Percentiles rank a stretch among this genome's conserved stretches.
Evolutionary conservation across 2,888 invertebrate genomes (phyloP).

Genomic region (Boloria euphrosyne): DNA sequence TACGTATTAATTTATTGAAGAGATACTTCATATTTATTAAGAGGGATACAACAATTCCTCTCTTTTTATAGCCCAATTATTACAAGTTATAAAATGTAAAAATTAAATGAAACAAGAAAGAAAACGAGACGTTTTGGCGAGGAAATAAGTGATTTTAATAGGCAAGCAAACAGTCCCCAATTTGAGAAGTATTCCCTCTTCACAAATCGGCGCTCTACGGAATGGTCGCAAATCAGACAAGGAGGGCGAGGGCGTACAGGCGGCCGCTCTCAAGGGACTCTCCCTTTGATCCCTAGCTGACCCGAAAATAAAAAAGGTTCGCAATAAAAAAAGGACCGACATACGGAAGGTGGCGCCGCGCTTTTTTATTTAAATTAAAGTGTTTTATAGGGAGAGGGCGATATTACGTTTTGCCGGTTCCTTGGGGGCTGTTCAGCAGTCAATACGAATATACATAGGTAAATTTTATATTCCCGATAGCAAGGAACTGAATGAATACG

Average conservation of each 20-base stretch:
- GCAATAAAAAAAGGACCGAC: constrained; percentile 81
- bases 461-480: constrained; percentile 32
- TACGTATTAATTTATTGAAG: background rate
- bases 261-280: constrained; percentile 68
- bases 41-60: background rate
- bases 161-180: constrained; percentile 75
- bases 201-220: constrained; percentile 78
- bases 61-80: background rate
- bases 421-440: constrained; percentile 70
- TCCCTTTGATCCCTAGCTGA: constrained; percentile 82
- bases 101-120: constrained; percentile 51
- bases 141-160: constrained; percentile 77
- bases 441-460: constrained; percentile 51
- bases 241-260: constrained; percentile 55
- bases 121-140: constrained; percentile 55
- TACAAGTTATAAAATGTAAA: constrained; percentile 15
- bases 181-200: constrained; percentile 77
- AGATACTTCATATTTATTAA: background rate
- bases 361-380: constrained; percentile 83
- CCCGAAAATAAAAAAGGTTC: constrained; percentile 83
- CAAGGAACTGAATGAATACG: constrained; percentile 26
- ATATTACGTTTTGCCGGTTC: constrained; percentile 80
- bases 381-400: constrained; percentile 81
- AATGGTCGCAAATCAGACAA: constrained; percentile 78
- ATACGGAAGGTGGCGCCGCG: constrained; percentile 82